Evolutionary conservation across 1,140 invertebrate species (phyloP).

Genomic region (Papilio xuthus): DNA sequence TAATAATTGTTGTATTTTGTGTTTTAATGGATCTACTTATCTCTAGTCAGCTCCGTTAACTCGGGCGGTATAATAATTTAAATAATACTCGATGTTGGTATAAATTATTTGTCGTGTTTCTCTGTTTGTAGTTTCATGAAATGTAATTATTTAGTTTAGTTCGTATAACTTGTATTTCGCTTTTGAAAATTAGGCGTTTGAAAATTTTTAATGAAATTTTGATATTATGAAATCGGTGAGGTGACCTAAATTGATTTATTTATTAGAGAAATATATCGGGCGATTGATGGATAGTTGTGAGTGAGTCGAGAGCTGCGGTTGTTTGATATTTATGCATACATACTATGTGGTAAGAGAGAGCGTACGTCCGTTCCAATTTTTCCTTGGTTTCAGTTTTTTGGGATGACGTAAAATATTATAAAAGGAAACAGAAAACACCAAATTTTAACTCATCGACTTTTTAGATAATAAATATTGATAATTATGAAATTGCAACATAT

Average conservation of each 20-base stretch:
- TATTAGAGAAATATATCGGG: constrained; percentile 74
- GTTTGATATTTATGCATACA: constrained; percentile 43
- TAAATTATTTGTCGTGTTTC: constrained; percentile 62
- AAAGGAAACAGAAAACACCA: constrained; percentile 79
- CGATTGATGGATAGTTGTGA: constrained; percentile 54
- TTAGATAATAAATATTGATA: constrained; percentile 79
- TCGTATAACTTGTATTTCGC: constrained; percentile 74
- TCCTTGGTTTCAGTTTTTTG: constrained; percentile 52
- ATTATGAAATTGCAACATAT: constrained; percentile 73
- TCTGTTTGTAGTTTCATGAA: constrained; percentile 60
- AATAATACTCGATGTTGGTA: constrained; percentile 67
- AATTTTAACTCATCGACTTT: constrained; percentile 79
- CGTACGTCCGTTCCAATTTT: constrained; percentile 52
- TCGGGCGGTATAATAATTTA: constrained; percentile 54
- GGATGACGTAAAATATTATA: constrained; percentile 60
- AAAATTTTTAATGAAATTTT: constrained; percentile 63
- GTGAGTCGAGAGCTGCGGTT: constrained; percentile 39
- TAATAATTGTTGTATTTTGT: constrained; percentile 72
- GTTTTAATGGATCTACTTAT: constrained; percentile 60
- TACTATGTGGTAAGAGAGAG: constrained; percentile 37
- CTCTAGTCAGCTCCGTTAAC: constrained; percentile 56
- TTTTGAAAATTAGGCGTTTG: constrained; percentile 68
- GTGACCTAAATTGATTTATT: constrained; percentile 75
- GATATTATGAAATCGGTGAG: constrained; percentile 53
- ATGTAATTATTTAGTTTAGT: constrained; percentile 65